Evolutionary conservation across 2,113 vertebrate species (phyloP).

Genomic region (Epinephelus lanceolatus): DNA sequence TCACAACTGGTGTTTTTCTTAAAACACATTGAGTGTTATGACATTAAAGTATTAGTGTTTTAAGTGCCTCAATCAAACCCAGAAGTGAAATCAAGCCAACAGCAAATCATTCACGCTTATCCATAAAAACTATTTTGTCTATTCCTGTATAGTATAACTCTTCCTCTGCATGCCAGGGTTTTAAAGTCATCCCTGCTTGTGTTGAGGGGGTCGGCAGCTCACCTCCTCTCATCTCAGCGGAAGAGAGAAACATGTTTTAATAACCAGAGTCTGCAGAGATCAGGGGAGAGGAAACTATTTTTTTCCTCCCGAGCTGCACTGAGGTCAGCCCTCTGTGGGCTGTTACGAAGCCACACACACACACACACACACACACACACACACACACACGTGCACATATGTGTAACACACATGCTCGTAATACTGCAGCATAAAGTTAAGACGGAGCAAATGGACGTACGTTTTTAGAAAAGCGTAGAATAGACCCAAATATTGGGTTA

Average conservation of each 20-base stretch:
- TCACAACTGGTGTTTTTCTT: background rate
- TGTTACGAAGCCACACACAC: constrained; percentile 44
- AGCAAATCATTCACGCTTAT: constrained; percentile 7
- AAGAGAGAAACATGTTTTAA: constrained; percentile 79
- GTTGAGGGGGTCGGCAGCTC: constrained; percentile 47
- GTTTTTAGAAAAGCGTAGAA: constrained; percentile 29
- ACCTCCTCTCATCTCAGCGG: constrained; percentile 69
- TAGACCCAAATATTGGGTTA: constrained; percentile 15
- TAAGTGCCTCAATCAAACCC: background rate
- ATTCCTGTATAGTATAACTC: background rate
- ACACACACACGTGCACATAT: background rate
- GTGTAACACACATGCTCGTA: constrained; percentile 19
- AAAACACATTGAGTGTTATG: background rate
- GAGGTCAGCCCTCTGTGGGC: constrained; percentile 64
- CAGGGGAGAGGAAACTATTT: constrained; percentile 73
- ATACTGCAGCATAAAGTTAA: constrained; percentile 31
- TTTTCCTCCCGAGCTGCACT: constrained; percentile 31
- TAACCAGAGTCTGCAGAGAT: constrained; percentile 75
- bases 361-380: constrained; percentile 50
- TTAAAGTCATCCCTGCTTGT: constrained; percentile 34
- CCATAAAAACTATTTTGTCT: background rate
- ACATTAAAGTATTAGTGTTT: background rate
- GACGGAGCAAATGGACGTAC: constrained; percentile 29
- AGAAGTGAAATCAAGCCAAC: background rate
- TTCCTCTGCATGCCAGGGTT: constrained; percentile 1